Percentiles rank a stretch among this genome's conserved stretches.
These are phyloP conservation scores for Heterodera carotae DNA, from an alignment of 1,140 invertebrate genomes.

Conservation along the genomic window DNA sequence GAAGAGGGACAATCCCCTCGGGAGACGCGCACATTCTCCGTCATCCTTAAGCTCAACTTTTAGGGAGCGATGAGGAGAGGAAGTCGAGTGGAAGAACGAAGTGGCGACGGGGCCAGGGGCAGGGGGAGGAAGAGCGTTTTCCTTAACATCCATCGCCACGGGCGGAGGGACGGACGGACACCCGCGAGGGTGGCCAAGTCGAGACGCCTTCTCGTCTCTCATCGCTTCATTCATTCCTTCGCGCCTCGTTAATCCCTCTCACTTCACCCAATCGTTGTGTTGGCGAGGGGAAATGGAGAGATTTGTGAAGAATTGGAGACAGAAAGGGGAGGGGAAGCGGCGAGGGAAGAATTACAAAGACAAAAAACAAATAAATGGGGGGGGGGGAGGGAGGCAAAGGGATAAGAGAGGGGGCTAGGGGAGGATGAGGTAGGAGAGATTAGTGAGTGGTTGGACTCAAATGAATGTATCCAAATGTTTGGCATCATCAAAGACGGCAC, in stretches of 20 bases:
- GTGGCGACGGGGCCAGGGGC: not conserved
- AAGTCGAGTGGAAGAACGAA: slow-evolving; percentile 10
- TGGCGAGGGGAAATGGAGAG: not conserved
- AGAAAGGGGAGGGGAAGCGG: not conserved
- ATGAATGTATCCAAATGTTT: too few species aligned
- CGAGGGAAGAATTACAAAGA: not conserved
- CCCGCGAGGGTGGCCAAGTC: not conserved
- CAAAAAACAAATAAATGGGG: not conserved
- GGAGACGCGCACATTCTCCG: slow-evolving; percentile 4
- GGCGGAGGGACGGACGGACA: slow-evolving; percentile 7
- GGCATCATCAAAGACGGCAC: too few species aligned
- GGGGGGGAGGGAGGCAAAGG: not conserved
- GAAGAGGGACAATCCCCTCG: slow-evolving; percentile 6
- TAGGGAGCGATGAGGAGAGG: not conserved
- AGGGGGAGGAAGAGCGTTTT: not conserved
- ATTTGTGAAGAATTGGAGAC: slow-evolving; percentile 4
- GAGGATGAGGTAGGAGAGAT: too few species aligned
- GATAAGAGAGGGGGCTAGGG: not conserved
- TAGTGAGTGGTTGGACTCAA: too few species aligned
- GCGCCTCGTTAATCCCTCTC: slow-evolving; percentile 14
- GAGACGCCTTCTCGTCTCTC: not conserved
- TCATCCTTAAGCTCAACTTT: slow-evolving; percentile 2
- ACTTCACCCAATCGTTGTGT: not conserved
- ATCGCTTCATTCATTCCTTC: not conserved
- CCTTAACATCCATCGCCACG: not conserved